Percentiles rank a stretch among this genome's conserved stretches.
Evolutionary conservation across 2,888 invertebrate species (phyloP).

Genomic region (Calameuta filiformis): DNA sequence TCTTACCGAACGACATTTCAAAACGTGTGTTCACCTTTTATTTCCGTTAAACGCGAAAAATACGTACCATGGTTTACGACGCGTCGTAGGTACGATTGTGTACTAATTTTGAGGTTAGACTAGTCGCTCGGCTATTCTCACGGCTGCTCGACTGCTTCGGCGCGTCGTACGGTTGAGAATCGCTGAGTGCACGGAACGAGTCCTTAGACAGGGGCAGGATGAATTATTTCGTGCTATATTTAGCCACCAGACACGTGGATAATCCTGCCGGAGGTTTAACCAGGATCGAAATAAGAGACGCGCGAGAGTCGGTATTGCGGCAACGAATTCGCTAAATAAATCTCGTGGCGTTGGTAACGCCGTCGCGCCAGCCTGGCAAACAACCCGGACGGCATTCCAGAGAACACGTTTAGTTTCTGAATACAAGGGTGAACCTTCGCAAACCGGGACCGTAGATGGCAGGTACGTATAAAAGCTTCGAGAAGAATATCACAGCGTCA

Average conservation of each 20-base stretch:
- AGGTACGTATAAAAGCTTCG: neutral
- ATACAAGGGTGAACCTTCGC: constrained; percentile 12
- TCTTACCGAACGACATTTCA: neutral
- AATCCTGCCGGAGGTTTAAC: neutral
- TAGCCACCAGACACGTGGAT: constrained; percentile 25
- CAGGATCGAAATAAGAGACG: constrained; percentile 1
- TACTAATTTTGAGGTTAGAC: neutral
- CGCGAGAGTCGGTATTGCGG: constrained; percentile 1
- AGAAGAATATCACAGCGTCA: neutral
- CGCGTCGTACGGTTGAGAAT: neutral
- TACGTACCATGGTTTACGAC: neutral
- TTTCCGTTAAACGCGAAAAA: neutral
- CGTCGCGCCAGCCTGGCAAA: constrained; percentile 6
- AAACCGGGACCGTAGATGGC: constrained; percentile 13
- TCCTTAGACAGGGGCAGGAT: neutral
- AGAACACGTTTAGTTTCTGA: constrained; percentile 54
- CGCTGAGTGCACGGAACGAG: neutral
- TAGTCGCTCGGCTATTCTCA: neutral
- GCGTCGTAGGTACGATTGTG: neutral
- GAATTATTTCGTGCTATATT: constrained; percentile 29
- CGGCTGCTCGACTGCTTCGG: neutral
- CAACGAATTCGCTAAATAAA: constrained; percentile 32
- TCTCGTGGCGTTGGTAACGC: constrained; percentile 5
- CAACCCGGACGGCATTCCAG: constrained; percentile 52
- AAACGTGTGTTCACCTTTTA: neutral